Evolutionary conservation across 2,888 invertebrate genomes (phyloP), one percentile per base, ranked within the genome.

Genomic region (Diogma glabrata): DNA sequence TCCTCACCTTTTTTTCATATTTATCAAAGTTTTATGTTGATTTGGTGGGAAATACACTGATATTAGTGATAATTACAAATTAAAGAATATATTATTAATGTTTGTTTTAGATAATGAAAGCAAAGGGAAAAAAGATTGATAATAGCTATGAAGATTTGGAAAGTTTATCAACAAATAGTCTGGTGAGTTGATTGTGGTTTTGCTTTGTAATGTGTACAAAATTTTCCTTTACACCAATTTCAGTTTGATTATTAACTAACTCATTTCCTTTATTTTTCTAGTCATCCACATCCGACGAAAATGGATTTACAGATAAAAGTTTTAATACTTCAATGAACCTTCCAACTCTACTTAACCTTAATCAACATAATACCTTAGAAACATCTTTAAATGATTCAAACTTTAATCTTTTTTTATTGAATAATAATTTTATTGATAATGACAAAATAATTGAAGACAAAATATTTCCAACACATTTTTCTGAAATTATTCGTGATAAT

Each of bases 121-220:
- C n/a, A 22, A 22, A 22, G 23, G n/a, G n/a, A n/a, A 43, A 9
- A 2, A 43, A 43, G 23, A 43, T 43, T n/a, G 43, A 43, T 24
- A 46, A 46, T 46, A 46, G 24, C 26, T 24, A 16, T 26, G 22
- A 46, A 24, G 46, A 46, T 46, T 46, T 24, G 14, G 46, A 46
- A 46, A 24, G 24, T 26, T 24, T 46, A 46, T 46, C 46, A 22
- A 46, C 46, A 24, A n/a, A n/a, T n/a, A 46, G 46, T 46, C 16
- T 46, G 46, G 46, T 46, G 16, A 22, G 46, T 46, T 10, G 8
- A 24, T 16, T 46, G 24, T 8, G 2, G 8, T 36, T 36, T 45
- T 46, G 46, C 43, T 23, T 22, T 23, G 43, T 20, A 36, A 10
- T 7, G 28, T 28, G 28, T 28, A 36, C 5, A 36, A 12, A 36